Evolutionary conservation across 37 sponge, comb jelly and placozoan genomes (phyloP), one percentile per base, ranked within the genome.

Genomic region (Aphrocallistes beatrix): DNA sequence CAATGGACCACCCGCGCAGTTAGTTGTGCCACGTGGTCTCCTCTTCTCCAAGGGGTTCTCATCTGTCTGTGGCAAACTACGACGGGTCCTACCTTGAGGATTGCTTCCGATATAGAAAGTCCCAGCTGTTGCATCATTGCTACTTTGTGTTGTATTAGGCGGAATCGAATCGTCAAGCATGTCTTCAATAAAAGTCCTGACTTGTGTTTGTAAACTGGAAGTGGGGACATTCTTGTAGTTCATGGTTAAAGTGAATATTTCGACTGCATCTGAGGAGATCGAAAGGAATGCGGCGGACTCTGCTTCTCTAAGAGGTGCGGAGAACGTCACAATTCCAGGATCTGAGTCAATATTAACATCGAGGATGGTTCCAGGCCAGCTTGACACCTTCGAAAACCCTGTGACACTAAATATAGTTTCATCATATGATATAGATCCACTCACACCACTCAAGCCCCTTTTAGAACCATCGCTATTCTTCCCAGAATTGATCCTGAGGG

Each of bases 401-500:
- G 75, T 60, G 25, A 60, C 75, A 25, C n/a, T 30, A 13, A 60
- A 60, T 19, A 60, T 13, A 19, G 25, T 19, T 6, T 3, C 8
- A 19, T 60, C 75, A 60, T 25, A 60, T 19, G 25, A 21, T 25
- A 60, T 60, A 30, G 10, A 60, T 8, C 75, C 75, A 13, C n/a
- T 60, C 3, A 60, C 21, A 60, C 75, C 75, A 60, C 75, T 30
- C 34, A 60, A 13, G 75, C 75, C 75, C 8, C 75, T 19, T 13
- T 60, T 60, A 6, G 21, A 3, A 60, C 21, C 21, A 60, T 3
- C 17, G 8, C 25, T 28, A 19, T 25, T 25, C 3, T 60, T 19
- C 8, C 90, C 94, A 0, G 89, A 51, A 84, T 93, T 93, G 42
- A 93, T 85, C 25, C 83, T 37, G 0, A 93, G 39, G 17, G 91